Percentiles rank a stretch among this genome's conserved stretches.
Conservation (phyloP, 2,888 invertebrate species). For the Leptinotarsa tumamoca region DNA sequence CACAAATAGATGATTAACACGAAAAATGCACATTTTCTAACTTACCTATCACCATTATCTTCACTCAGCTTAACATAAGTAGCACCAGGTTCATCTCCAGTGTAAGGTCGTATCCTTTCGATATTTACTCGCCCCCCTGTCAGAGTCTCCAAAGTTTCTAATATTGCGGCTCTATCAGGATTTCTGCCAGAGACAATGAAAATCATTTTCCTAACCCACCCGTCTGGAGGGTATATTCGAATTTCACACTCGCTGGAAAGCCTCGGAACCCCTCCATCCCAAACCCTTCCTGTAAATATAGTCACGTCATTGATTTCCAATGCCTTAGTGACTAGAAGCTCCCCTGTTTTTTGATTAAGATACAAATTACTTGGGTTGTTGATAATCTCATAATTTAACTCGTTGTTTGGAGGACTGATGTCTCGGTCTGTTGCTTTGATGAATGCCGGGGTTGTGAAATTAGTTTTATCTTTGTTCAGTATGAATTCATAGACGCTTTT, state of each 20-base stretch:
- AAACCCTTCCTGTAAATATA: constrained; percentile 81
- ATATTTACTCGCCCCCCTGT: constrained; percentile 85
- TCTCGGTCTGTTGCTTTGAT: constrained; percentile 88
- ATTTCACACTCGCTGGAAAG: constrained; percentile 79
- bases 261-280: constrained; percentile 87
- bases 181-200: constrained; percentile 85
- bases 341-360: constrained; percentile 80
- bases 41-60: constrained; percentile 72
- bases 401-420: constrained; percentile 86
- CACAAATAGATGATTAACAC: constrained; percentile 12
- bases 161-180: constrained; percentile 79
- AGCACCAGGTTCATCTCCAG: constrained; percentile 69
- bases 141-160: constrained; percentile 80
- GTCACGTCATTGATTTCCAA: constrained; percentile 66
- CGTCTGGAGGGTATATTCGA: constrained; percentile 82
- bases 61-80: constrained; percentile 66
- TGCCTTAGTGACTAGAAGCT: constrained; percentile 74
- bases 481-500: constrained; percentile 84
- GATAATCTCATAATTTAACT: constrained; percentile 85
- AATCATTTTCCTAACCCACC: constrained; percentile 80
- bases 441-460: constrained; percentile 78
- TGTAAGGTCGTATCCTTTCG: constrained; percentile 79
- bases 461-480: constrained; percentile 77
- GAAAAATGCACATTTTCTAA: background rate
- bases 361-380: constrained; percentile 80